A percentile compares a stretch with the other conserved stretches of the same genome.
Conservation (phyloP, 2,797 vertebrate species). For the Linurgus olivaceus region DNA sequence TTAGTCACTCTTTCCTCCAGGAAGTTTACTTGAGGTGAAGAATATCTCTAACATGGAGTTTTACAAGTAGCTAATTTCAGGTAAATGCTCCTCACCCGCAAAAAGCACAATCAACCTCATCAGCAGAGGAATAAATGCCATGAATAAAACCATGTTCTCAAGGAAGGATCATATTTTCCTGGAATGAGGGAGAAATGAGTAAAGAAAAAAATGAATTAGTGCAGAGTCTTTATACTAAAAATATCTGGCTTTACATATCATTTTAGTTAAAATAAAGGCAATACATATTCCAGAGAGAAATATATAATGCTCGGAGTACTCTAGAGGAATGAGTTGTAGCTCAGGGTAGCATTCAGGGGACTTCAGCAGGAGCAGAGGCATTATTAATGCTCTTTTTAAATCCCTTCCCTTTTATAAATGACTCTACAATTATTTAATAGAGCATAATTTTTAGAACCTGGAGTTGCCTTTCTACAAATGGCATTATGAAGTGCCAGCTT, state of each 20-base stretch:
- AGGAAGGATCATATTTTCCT: neutral
- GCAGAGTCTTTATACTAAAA: slow-evolving; percentile 14
- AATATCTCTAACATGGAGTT: neutral
- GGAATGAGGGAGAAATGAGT: neutral
- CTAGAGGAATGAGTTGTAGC: neutral
- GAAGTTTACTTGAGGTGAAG: neutral
- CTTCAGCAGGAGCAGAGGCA: neutral
- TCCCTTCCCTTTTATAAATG: neutral
- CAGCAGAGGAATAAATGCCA: neutral
- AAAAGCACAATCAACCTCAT: neutral
- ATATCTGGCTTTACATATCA: neutral
- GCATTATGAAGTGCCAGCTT: neutral
- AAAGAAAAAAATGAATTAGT: neutral
- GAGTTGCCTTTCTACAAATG: neutral
- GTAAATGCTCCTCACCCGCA: neutral
- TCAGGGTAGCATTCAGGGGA: neutral
- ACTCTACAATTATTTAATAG: slow-evolving; percentile 8
- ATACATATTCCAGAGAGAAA: neutral
- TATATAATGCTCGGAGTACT: neutral
- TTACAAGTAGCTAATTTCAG: neutral
- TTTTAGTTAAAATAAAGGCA: slow-evolving; percentile 29
- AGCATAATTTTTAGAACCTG: neutral
- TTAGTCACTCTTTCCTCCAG: neutral
- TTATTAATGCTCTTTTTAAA: neutral
- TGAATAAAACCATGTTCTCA: neutral